Conservation (phyloP, 2,888 invertebrate species). For the Hirtodrosophila trivittata region DNA sequence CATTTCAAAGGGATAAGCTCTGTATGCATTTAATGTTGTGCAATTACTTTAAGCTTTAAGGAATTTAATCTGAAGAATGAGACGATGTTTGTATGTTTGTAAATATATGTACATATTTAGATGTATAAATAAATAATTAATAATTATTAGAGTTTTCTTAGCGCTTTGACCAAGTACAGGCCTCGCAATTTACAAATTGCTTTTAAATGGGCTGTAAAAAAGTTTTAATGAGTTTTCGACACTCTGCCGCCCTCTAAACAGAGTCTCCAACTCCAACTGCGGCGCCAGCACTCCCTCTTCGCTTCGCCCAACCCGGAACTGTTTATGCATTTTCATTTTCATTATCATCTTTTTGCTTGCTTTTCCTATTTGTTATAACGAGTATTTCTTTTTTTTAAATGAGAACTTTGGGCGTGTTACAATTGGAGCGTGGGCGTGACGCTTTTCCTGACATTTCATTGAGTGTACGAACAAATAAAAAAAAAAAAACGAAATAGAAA, state of each 20-base stretch:
- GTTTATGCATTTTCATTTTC: conserved; percentile 62
- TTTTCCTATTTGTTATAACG: conserved; percentile 48
- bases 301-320: conserved; percentile 14
- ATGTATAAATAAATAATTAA: conserved; percentile 44
- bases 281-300: neutral
- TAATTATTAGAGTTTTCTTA: conserved; percentile 59
- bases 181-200: conserved; percentile 82
- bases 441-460: conserved; percentile 32
- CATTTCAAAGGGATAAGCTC: neutral
- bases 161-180: conserved; percentile 45
- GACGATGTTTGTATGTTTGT: neutral
- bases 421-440: conserved; percentile 35
- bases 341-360: conserved; percentile 21
- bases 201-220: conserved; percentile 84
- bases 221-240: conserved; percentile 83
- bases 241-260: conserved; percentile 38
- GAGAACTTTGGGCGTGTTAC: conserved; percentile 21
- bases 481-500: conserved; percentile 16
- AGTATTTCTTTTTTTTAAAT: conserved; percentile 9
- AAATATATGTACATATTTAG: neutral
- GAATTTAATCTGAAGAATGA: conserved; percentile 8
- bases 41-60: conserved; percentile 1
- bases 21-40: neutral
- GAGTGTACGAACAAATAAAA: conserved; percentile 4
- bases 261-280: too few relatives aligned